A percentile compares a stretch with the other conserved stretches of the same genome.
These are phyloP conservation scores for Lateolabrax maculatus DNA, from an alignment of 2,797 vertebrate species.

Conservation along the genomic window DNA sequence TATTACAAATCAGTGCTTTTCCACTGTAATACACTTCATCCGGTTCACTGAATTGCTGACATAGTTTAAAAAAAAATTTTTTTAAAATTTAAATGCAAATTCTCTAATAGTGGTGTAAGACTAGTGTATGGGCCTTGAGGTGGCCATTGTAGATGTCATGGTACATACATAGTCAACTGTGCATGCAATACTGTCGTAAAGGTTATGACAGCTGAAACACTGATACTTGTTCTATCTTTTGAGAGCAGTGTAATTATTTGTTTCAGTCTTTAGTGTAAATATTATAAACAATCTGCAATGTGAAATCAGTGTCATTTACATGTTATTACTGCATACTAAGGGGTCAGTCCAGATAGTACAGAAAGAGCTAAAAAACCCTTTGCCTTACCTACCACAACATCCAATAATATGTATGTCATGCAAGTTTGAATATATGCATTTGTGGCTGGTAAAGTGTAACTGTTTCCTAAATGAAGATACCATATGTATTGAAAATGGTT, in stretches of 20 bases:
- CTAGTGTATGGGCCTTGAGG: background rate
- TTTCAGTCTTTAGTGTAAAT: background rate
- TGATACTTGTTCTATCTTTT: background rate
- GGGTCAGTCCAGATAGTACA: background rate
- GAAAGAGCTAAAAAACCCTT: background rate
- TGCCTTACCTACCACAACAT: constrained; percentile 3
- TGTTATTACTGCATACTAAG: background rate
- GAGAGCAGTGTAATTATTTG: background rate
- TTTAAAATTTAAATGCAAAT: too few species aligned
- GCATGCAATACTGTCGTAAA: background rate
- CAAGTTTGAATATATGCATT: too few species aligned
- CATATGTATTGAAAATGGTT: background rate
- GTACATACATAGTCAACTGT: background rate
- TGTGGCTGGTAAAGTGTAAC: too few species aligned
- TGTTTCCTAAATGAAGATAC: too few species aligned
- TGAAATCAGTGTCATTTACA: background rate
- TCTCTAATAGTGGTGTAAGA: background rate
- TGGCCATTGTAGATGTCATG: constrained; percentile 17
- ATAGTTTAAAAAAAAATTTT: background rate
- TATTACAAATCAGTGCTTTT: constrained; percentile 21
- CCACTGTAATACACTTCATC: constrained; percentile 1
- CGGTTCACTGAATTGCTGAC: background rate
- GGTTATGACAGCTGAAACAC: constrained; percentile 1
- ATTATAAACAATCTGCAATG: background rate
- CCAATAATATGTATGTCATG: background rate